Evolutionary conservation across 2,888 invertebrate species (phyloP), one percentile per base, ranked within the genome.

Genomic region (Psococerastis gibbosa): DNA sequence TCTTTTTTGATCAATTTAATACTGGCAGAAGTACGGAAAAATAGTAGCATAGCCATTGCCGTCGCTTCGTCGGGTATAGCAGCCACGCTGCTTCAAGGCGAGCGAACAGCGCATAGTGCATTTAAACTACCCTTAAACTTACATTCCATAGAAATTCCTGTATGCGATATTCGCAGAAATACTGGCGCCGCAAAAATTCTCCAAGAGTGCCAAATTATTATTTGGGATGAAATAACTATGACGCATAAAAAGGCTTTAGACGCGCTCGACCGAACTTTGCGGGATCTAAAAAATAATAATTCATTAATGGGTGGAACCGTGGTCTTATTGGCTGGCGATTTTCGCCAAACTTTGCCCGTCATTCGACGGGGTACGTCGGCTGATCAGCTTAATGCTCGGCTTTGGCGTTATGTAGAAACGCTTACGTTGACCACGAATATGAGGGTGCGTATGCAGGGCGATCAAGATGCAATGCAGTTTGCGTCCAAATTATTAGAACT

Each of bases 151-250:
- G 31, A 22, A 35, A 17, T 22, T 33, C n/a, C 44, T 48, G 48
- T 47, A 3, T 60, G 59, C 47, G 57, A 57, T 42, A 54, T 61
- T 31, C 43, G 35, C 3, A 54, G 48, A 48, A 46, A 49, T 22
- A 49, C 51, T 35, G 49, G 41, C n/a, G 50, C 51, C 43, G 57
- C 49, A 11, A 43, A 52, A 48, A 48, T 57, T 9, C 48, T 61
- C n/a, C 45, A 50, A 44, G 35, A 51, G 43, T 49, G 52, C 32
- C 52, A 48, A 49, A 9, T 59, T 3, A 55, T 62, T 8, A 47
- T 63, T 22, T 61, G 57, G 59, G 61, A 62, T 50, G 60, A 65
- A 53, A 54, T 54, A 45, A 57, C 57, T 6, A 61, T 63, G 60
- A 46, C 58, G 1, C 57, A 59, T 45, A 59, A 58, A 48, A 43